Conservation (phyloP, 2,888 invertebrate genomes). For the Panorpa germanica region DNA sequence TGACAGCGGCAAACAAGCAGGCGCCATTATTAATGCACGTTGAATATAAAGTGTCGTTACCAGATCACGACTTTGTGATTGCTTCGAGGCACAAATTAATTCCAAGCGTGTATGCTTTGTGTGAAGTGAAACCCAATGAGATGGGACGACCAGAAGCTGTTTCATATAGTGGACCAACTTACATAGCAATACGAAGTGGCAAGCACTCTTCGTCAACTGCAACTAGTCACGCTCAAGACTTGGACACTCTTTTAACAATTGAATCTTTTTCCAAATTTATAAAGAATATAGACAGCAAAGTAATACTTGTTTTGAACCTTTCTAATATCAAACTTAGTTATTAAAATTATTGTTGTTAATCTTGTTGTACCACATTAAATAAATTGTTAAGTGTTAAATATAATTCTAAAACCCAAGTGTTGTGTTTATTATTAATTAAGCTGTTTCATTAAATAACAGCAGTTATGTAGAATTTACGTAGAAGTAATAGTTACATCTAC, state of each 20-base stretch:
- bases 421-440: no score
- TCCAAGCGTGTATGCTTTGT: slow-evolving; percentile 12
- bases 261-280: no score
- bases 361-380: no score
- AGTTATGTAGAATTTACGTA: no score
- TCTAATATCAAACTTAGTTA: no score
- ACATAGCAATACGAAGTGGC: slow-evolving; percentile 18
- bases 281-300: no score
- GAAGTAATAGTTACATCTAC: no score
- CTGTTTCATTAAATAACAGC: no score
- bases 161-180: slow-evolving; percentile 22
- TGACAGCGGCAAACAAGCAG: slow-evolving; percentile 21
- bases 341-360: no score
- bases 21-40: slow-evolving; percentile 8
- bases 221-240: slow-evolving; percentile 11
- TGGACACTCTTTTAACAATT: slow-evolving; percentile 11
- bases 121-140: slow-evolving; percentile 13
- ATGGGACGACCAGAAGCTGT: slow-evolving; percentile 18
- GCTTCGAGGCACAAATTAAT: slow-evolving; percentile 11
- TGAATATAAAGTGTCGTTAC: slow-evolving; percentile 9
- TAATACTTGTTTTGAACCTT: slow-evolving; percentile 10
- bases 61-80: slow-evolving; percentile 11
- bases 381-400: no score
- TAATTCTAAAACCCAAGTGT: no score
- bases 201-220: slow-evolving; percentile 13